A percentile compares a stretch with the other conserved stretches of the same genome.
phyloP scores from a whole-genome alignment of 2,113 vertebrate genomes.

The Ciconia stormi region DNA sequence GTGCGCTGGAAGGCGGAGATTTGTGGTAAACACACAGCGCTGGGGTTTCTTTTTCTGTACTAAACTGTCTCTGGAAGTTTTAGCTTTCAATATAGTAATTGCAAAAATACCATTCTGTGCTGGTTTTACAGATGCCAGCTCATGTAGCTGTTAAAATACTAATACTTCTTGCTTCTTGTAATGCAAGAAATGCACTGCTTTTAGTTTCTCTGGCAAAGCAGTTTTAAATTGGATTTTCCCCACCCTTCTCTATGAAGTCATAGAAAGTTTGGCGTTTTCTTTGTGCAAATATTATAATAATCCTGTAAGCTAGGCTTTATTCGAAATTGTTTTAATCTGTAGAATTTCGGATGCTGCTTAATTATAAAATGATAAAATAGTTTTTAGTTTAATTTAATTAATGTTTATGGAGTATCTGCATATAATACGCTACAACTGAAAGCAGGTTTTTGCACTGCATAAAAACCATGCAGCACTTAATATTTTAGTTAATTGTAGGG shows the following conservation, averaged over 20 bases:
- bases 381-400: not conserved
- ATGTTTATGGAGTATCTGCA: not conserved
- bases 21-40: not conserved
- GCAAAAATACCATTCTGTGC: not conserved
- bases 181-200: not conserved
- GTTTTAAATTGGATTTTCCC: not conserved
- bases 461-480: not conserved
- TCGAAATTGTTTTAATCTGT: not conserved
- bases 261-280: not conserved
- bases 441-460: not conserved
- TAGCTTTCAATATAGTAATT: not conserved
- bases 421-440: not conserved
- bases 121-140: not conserved
- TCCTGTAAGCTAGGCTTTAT: not conserved
- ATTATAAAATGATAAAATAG: not conserved
- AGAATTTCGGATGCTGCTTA: not conserved
- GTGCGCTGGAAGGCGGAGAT: not conserved
- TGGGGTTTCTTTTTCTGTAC: too few relatives aligned
- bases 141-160: not conserved
- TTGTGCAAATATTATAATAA: not conserved
- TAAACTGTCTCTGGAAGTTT: not conserved
- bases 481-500: not conserved
- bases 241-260: not conserved
- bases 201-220: not conserved
- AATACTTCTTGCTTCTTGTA: too few relatives aligned